A percentile compares a stretch with the other conserved stretches of the same genome.
Conservation (phyloP, 2,113 vertebrate genomes). For the Leucosticte australis region DNA sequence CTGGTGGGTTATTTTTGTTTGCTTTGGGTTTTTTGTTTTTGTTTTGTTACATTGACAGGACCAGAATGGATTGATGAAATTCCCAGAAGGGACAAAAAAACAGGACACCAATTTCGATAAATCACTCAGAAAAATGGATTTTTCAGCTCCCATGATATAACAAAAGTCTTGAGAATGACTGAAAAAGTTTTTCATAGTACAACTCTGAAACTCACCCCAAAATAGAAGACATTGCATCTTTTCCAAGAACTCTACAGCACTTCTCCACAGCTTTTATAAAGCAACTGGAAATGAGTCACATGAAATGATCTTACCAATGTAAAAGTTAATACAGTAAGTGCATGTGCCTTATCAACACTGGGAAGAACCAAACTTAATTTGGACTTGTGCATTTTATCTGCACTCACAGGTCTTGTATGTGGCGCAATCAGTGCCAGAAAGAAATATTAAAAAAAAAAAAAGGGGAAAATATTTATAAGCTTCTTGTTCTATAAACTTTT, state of each 20-base stretch:
- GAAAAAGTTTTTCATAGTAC: neutral
- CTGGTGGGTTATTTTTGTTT: neutral
- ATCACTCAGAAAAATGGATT: neutral
- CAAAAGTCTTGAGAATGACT: neutral
- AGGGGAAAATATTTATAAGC: rapidly evolving
- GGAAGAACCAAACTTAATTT: neutral
- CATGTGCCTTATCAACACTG: rapidly evolving
- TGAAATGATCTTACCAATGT: neutral
- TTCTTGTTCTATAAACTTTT: neutral
- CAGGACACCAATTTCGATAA: neutral
- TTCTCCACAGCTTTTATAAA: neutral
- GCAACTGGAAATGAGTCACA: neutral
- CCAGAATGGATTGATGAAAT: neutral
- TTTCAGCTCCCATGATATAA: neutral
- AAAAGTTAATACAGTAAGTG: neutral
- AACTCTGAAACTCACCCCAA: neutral
- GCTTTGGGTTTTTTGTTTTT: rapidly evolving
- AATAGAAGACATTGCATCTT: neutral
- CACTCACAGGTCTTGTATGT: neutral
- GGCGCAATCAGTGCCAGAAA: rapidly evolving
- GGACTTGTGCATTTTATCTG: neutral
- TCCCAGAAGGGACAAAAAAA: neutral
- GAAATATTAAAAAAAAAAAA: neutral
- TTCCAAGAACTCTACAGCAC: neutral
- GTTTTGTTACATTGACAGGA: neutral